These are phyloP conservation scores for Artemia franciscana DNA, from an alignment of 1,140 invertebrate genomes.

Conservation along the genomic window DNA sequence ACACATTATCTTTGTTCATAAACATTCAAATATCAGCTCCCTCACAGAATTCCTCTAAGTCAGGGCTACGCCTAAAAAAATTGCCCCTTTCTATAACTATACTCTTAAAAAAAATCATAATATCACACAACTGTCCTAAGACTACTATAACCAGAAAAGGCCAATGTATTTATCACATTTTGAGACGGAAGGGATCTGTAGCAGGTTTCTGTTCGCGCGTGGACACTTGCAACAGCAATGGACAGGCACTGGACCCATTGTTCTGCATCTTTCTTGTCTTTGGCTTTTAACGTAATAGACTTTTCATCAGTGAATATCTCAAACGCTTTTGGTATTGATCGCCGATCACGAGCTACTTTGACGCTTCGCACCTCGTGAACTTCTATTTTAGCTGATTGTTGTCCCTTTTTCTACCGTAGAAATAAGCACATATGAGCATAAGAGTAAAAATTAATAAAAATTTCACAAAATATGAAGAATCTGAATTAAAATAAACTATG, in stretches of 20 bases:
- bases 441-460: slow-evolving; percentile 13
- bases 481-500: no score
- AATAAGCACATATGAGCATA: background rate
- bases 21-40: no score
- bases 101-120: no score
- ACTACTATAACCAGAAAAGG: background rate
- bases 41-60: no score
- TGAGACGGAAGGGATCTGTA: background rate
- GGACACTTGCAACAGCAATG: slow-evolving; percentile 60
- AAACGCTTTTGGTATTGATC: slow-evolving; percentile 80
- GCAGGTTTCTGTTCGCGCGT: slow-evolving; percentile 30
- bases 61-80: no score
- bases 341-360: slow-evolving; percentile 54
- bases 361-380: slow-evolving; percentile 78
- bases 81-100: no score
- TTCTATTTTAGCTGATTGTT: slow-evolving; percentile 34
- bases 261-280: slow-evolving; percentile 77
- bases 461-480: background rate
- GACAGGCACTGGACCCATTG: slow-evolving; percentile 79
- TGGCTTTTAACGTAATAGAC: slow-evolving; percentile 72
- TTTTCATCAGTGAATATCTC: slow-evolving; percentile 86
- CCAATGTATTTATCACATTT: background rate
- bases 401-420: slow-evolving; percentile 26
- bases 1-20: no score
- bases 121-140: background rate